A percentile compares a stretch with the other conserved stretches of the same genome.
These are phyloP conservation scores for Machimus rusticus DNA, from an alignment of 2,888 invertebrate genomes.

Conservation along the genomic window DNA sequence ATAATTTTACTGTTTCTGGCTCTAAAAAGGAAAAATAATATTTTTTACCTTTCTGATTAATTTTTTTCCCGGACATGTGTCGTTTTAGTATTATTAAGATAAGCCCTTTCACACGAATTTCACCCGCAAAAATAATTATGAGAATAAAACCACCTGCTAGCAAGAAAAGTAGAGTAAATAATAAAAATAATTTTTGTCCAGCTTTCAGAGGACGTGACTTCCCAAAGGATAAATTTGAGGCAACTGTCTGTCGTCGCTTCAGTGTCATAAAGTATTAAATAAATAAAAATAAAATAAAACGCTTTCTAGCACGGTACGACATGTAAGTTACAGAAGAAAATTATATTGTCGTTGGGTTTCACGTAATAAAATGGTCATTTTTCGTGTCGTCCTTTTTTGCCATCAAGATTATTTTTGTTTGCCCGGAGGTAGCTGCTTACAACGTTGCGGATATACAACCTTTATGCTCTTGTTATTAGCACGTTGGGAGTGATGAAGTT, in stretches of 20 bases:
- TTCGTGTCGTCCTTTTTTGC: not conserved
- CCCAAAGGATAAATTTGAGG: not conserved
- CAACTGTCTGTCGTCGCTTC: not conserved
- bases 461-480: not conserved
- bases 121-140: not conserved
- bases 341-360: not conserved
- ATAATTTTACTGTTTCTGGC: too few species aligned
- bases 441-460: not conserved
- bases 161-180: not conserved
- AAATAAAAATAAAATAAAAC: not conserved
- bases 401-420: not conserved
- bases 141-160: not conserved
- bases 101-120: not conserved
- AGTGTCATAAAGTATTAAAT: not conserved
- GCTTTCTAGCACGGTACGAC: not conserved
- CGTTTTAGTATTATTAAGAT: not conserved
- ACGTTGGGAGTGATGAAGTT: not conserved
- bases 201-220: not conserved
- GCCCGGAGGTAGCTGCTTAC: not conserved
- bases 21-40: too few species aligned
- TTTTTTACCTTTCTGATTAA: too few species aligned
- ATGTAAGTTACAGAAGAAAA: not conserved
- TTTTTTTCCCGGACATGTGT: not conserved
- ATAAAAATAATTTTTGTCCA: not conserved
- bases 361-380: not conserved